Evolutionary conservation across 2,797 vertebrate genomes (phyloP), one percentile per base, ranked within the genome.

Genomic region (Telmatherina bonti): DNA sequence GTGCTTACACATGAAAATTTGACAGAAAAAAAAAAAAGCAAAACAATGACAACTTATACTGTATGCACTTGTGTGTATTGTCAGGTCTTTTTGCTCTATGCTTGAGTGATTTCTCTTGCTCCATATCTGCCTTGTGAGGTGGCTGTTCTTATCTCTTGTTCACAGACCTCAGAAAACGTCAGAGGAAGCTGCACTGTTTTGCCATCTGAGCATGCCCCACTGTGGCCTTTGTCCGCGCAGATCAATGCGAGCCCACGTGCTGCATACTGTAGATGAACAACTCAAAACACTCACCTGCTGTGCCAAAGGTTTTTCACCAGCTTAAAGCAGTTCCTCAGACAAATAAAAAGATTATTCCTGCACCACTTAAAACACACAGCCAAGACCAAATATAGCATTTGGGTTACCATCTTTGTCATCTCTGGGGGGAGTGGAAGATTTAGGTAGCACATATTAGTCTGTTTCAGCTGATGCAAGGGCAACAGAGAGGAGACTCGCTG

Each of bases 151-250:
- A 93, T 94, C 93, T 86, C 82, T 66, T 51, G 15, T 78, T 80
- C 80, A 72, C 93, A 94, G 92, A 89, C 89, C 84, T 80, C 82
- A 83, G 84, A 82, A 76, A 81, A 82, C 82, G 87, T 84, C 88
- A 81, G 83, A 83, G 84, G 77, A 70, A 31, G 70, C 83, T 60
- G 79, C 80, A 56, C 85, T 78, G 82, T 83, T 76, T 81, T 66
- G 80, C 82, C 85, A 82, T 83, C 74, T 81, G 85, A 88, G 81
- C 79, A 20, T 66, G 78, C 55, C 85, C 82, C 77, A 16, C 68
- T 68, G 30, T 47, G 83, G 85, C 85, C 86, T 89, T 82, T 84
- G 86, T 87, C 87, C 70, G 0, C 73, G 66, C 68, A 55, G 76
- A 83, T 84, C 78, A 70, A 79, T 70, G 41, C 66, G 57, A 82